phyloP scores from a whole-genome alignment of 1,140 invertebrate genomes.

The Protaetia brevitarsis region DNA sequence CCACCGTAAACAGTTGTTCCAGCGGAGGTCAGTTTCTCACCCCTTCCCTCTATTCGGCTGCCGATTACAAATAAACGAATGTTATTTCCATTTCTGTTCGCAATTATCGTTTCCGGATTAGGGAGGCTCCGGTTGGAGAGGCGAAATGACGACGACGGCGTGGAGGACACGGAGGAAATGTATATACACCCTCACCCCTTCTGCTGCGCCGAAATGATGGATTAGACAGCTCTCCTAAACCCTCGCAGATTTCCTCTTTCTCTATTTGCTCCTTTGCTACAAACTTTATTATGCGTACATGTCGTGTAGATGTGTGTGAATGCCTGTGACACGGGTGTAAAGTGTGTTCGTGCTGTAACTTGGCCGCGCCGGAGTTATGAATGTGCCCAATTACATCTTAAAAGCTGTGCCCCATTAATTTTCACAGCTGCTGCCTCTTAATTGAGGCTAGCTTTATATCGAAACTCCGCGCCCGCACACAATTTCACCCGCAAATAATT shows the following conservation, averaged over 20 bases:
- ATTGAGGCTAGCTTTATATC: slow-evolving; percentile 51
- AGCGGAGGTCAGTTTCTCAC: slow-evolving; percentile 28
- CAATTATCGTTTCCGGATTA: slow-evolving; percentile 47
- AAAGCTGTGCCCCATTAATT: slow-evolving; percentile 65
- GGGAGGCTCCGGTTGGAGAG: slow-evolving; percentile 26
- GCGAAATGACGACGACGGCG: slow-evolving; percentile 13
- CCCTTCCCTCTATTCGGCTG: slow-evolving; percentile 23
- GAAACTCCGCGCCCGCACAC: slow-evolving; percentile 4
- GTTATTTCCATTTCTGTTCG: slow-evolving; percentile 43
- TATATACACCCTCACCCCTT: slow-evolving; percentile 35
- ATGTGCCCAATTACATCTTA: slow-evolving; percentile 66
- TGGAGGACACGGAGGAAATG: slow-evolving; percentile 29
- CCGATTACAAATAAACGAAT: slow-evolving; percentile 40
- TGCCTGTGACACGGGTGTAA: slow-evolving; percentile 6
- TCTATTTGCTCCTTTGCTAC: slow-evolving; percentile 12
- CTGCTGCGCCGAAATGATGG: slow-evolving; percentile 41
- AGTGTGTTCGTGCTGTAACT: slow-evolving; percentile 31
- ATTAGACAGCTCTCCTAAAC: slow-evolving; percentile 32
- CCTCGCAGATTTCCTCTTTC: slow-evolving; percentile 5
- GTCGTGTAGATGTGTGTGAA: slow-evolving; percentile 11
- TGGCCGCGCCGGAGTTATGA: slow-evolving; percentile 53
- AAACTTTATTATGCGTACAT: slow-evolving; percentile 20
- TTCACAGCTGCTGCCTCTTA: slow-evolving; percentile 65
- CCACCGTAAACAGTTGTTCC: slow-evolving; percentile 30
- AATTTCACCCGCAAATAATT: slow-evolving; percentile 10